Evolutionary conservation across 2,888 invertebrate genomes (phyloP).

Genomic region (Dryobotodes eremita): DNA sequence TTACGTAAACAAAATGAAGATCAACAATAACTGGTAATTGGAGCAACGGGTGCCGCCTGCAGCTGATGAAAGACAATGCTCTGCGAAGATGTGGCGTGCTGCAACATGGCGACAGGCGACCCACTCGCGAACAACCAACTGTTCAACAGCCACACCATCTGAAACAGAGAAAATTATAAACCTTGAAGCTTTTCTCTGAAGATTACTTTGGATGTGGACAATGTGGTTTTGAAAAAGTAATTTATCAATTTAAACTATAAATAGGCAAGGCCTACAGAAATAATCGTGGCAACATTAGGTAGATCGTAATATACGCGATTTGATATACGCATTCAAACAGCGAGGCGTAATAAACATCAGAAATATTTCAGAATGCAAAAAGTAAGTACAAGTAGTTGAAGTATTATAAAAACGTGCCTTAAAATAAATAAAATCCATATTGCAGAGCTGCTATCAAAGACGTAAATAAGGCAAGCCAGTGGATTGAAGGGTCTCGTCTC

Average conservation of each 20-base stretch:
- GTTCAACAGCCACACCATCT: constrained; percentile 76
- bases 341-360: background rate
- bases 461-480: constrained; percentile 70
- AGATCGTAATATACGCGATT: background rate
- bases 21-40: constrained; percentile 66
- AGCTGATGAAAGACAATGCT: constrained; percentile 80
- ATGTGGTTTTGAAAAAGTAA: background rate
- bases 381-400: background rate
- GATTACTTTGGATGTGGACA: no score
- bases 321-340: background rate
- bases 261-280: background rate
- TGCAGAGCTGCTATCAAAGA: constrained; percentile 54
- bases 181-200: no score
- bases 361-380: background rate
- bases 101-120: constrained; percentile 83
- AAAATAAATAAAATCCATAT: constrained; percentile 77
- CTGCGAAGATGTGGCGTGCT: constrained; percentile 85
- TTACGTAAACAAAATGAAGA: background rate
- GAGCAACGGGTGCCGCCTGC: constrained; percentile 67
- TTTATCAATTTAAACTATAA: background rate
- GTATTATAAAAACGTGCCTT: constrained; percentile 69
- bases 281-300: background rate
- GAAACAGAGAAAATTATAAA: constrained; percentile 22
- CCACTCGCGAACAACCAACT: constrained; percentile 73
- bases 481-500: constrained; percentile 76